phyloP scores from a whole-genome alignment of 2,113 vertebrate species.

The Pleuronectes platessa region DNA sequence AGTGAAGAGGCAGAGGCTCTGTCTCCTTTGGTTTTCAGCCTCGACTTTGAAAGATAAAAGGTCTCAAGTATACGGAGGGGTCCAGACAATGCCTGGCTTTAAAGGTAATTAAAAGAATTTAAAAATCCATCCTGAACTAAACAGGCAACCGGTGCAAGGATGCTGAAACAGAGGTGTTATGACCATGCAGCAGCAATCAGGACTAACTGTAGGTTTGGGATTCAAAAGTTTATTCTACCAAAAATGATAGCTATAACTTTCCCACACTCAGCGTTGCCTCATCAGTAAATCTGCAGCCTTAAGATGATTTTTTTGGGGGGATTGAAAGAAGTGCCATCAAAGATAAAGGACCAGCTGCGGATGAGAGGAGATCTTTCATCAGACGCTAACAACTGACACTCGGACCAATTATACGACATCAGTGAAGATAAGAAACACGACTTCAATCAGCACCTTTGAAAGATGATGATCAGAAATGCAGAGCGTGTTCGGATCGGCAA shows the following conservation, averaged over 20 bases:
- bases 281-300: conserved; percentile 45
- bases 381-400: conserved; percentile 64
- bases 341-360: conserved; percentile 65
- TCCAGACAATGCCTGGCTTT: too few species aligned
- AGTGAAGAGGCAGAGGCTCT: too few species aligned
- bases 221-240: conserved; percentile 4
- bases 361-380: conserved; percentile 73
- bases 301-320: conserved; percentile 62
- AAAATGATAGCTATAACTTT: conserved; percentile 21
- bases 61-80: too few species aligned
- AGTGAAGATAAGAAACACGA: conserved; percentile 65
- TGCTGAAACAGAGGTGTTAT: too few species aligned
- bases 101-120: too few species aligned
- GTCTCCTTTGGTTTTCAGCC: too few species aligned
- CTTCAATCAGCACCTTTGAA: conserved; percentile 75
- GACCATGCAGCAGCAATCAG: too few species aligned
- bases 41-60: too few species aligned
- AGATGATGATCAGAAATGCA: conserved; percentile 66
- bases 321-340: conserved; percentile 75
- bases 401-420: conserved; percentile 71
- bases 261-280: conserved; percentile 34
- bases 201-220: background rate
- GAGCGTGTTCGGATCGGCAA: conserved; percentile 58
- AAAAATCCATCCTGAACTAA: too few species aligned
- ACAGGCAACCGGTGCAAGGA: too few species aligned